Conservation (phyloP, 2,888 invertebrate genomes). For the Macrophya annulata region DNA sequence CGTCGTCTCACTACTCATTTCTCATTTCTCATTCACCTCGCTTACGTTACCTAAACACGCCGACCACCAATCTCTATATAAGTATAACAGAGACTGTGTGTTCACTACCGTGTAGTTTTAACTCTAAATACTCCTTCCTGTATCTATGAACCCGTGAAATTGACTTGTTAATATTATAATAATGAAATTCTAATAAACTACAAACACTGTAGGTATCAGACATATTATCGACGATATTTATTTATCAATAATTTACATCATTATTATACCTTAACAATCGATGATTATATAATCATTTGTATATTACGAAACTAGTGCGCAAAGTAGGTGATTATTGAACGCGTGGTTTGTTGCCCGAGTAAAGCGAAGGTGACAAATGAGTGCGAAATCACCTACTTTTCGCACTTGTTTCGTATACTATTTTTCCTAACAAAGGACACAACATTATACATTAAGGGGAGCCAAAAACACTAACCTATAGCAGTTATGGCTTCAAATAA, state of each 20-base stretch:
- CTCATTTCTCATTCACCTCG: constrained; percentile 45
- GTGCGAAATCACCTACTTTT: too few relatives aligned
- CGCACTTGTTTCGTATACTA: too few relatives aligned
- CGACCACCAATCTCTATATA: constrained; percentile 7
- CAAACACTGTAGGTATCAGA: neutral
- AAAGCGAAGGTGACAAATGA: too few relatives aligned
- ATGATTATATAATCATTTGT: neutral
- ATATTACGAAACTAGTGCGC: too few relatives aligned
- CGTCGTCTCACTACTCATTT: constrained; percentile 41
- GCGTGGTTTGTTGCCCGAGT: too few relatives aligned
- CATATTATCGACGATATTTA: neutral
- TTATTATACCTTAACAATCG: neutral
- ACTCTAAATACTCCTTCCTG: constrained; percentile 9
- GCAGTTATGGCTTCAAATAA: too few relatives aligned
- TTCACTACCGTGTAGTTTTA: neutral
- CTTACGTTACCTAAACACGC: constrained; percentile 40
- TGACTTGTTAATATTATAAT: constrained; percentile 25
- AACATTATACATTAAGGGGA: too few relatives aligned
- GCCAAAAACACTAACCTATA: too few relatives aligned
- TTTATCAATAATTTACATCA: neutral
- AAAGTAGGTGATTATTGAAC: too few relatives aligned
- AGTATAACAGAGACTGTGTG: neutral
- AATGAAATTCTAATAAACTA: constrained; percentile 20
- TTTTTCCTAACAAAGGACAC: too few relatives aligned
- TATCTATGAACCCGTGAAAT: constrained; percentile 11